Conservation (phyloP, 2,113 vertebrate genomes). For the Otus sunia region DNA sequence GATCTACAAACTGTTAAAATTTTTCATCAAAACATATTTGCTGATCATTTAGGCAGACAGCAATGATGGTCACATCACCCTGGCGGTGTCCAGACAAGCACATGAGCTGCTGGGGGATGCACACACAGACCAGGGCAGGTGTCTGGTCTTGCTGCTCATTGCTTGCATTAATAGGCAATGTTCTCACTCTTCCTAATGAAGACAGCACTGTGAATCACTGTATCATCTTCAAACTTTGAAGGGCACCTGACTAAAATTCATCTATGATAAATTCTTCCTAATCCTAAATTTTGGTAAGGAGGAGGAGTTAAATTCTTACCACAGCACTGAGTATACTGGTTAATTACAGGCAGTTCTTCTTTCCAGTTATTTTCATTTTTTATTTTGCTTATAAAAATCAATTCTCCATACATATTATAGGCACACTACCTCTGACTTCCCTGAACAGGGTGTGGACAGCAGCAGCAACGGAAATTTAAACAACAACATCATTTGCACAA, state of each 20-base stretch:
- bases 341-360: background rate
- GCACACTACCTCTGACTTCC: background rate
- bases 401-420: background rate
- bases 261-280: background rate
- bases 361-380: background rate
- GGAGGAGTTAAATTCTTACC: background rate
- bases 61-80: rapidly evolving
- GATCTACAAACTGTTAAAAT: background rate
- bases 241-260: background rate
- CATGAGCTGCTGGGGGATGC: background rate
- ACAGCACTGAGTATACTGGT: background rate
- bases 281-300: background rate
- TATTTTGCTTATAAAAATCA: background rate
- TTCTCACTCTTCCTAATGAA: background rate
- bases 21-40: background rate
- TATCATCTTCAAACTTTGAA: background rate
- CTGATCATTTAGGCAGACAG: background rate
- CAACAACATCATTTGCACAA: background rate
- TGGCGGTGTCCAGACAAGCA: background rate
- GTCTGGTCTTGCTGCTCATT: background rate
- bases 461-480: background rate
- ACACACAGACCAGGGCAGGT: background rate
- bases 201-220: background rate
- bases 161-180: background rate
- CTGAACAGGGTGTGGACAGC: background rate